Base-by-base conservation (phyloP, 2,888 invertebrate genomes). In the Dicranocentrus wangi region DNA sequence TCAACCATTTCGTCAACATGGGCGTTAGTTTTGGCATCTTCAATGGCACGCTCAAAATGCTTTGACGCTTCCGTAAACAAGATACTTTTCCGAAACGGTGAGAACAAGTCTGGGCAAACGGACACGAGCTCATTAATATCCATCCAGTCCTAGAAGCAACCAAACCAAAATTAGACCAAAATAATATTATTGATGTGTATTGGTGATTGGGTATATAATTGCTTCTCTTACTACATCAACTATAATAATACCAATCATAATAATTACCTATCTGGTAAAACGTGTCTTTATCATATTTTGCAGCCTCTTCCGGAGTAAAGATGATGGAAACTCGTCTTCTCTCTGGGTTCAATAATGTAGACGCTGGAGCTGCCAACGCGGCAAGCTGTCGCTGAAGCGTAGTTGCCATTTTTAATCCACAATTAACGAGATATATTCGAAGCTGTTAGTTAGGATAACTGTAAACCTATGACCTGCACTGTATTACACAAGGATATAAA, bases 221-320 rank as follows among this genome's bases (percentile, higher is more conserved):
- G 13, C 13, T 39, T 39, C 7, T 7, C 13, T 39, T 39, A 39
- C 39, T 39, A 13, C 39, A 39, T 39, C 19, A 21, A 47, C 25
- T 32, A 32, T 32, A 32, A 32, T 3, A 32, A 32, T 32, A 10
- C 32, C 32, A 32, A 10, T 32, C 32, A 32, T 10, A 32, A 32
- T 53, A 71, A 87, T 87, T 88, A 89, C 97, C 98, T 69, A 98
- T 93, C 88, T 95, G 94, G 88, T 93, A 95, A 85, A 97, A 93
- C 0, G 94, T 94, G 84, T 95, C 94, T 66, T 93, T 92, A 87
- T 95, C 95, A 87, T 96, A 93, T 53, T 92, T 92, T 0, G 96
- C 95, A 0, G 98, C 98, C 89, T 97, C 96, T 88, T 94, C 94
- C 0, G 94, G 93, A 87, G 96, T 94, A 88, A 98, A 99, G 0